Evolutionary conservation across 2,797 vertebrate species (phyloP), one percentile per base, ranked within the genome.

Genomic region (Yasuhikotakia modesta): DNA sequence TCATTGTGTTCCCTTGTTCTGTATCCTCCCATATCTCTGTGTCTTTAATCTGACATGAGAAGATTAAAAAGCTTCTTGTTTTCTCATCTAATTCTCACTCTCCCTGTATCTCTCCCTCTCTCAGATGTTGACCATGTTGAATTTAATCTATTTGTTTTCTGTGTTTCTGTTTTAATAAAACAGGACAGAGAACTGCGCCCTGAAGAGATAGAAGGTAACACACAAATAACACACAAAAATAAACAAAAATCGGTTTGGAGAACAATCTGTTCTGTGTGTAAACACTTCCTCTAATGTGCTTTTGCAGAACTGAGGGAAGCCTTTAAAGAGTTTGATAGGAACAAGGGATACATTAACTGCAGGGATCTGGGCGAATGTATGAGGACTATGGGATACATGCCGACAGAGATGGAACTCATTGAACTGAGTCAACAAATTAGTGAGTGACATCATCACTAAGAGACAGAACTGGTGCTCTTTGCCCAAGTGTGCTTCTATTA

Each of bases 331-430:
- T 99, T 98, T 19, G 97, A 98, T 82, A 93, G 92, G 76, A 95
- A 98, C 58, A 95, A 87, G 1, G 93, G 97, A 45, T 98, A 94
- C 88, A 95, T 99, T 86, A 95, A 93, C 81, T 94, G 93, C 77
- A 93, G 87, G 77, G 96, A 98, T 84, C 94, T 99, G 87, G 97
- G 97, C 2, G 95, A 97, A 87, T 99, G 97, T 81, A 99, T 99
- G 97, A 92, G 97, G 86, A 97, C 96, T 2, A 95, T 99, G 96
- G 97, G 97, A 45, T 99, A 96, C 89, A 99, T 99, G 97, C 97
- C 97, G 22, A 99, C 97, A 0, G 97, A 99, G 91, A 99, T 99
- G 97, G 97, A 99, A 86, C 96, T 99, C 83, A 98, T 99, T 0
- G 96, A 98, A 85, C 91, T 99, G 76, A 97, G 96, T 53, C 97